Evolutionary conservation across 37 sponge, comb jelly and placozoan species (phyloP).

Genomic region (Axinella damicornis): DNA sequence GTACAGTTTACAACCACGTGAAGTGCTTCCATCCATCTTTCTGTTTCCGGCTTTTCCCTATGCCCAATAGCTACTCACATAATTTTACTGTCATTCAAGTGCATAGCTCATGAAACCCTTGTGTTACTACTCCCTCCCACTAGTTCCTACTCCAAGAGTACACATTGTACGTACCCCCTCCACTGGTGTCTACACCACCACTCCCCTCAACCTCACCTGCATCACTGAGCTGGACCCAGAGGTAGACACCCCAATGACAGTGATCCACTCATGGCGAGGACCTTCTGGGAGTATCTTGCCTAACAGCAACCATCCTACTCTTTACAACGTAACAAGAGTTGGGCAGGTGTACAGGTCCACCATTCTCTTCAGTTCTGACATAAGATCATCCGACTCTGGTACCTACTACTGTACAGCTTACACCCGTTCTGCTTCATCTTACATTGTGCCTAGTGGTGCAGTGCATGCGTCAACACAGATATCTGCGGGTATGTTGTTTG

Average conservation of each 20-base stretch:
- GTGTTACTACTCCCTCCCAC: too few species aligned
- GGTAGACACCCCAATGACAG: constrained; percentile 4
- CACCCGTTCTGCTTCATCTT: background rate
- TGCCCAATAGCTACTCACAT: too few species aligned
- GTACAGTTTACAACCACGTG: too few species aligned
- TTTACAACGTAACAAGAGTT: too few species aligned
- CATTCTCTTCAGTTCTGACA: too few species aligned
- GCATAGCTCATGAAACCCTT: too few species aligned
- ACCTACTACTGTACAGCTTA: background rate
- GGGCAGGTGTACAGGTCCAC: too few species aligned
- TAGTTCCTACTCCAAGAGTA: constrained; percentile 14
- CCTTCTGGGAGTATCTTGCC: background rate
- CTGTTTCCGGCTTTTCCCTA: too few species aligned
- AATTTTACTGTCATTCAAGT: too few species aligned
- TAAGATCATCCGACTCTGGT: background rate
- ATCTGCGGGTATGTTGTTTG: background rate
- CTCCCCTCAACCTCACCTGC: constrained; percentile 8
- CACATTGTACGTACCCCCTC: background rate
- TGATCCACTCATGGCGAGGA: constrained; percentile 6
- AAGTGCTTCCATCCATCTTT: too few species aligned
- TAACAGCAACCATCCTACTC: too few species aligned
- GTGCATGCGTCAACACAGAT: background rate
- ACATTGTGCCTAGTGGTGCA: background rate
- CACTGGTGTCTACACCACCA: constrained; percentile 14
- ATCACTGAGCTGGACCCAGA: constrained; percentile 1